These are phyloP conservation scores for Agrypnia vestita DNA, from an alignment of 1,140 invertebrate genomes.

Conservation along the genomic window DNA sequence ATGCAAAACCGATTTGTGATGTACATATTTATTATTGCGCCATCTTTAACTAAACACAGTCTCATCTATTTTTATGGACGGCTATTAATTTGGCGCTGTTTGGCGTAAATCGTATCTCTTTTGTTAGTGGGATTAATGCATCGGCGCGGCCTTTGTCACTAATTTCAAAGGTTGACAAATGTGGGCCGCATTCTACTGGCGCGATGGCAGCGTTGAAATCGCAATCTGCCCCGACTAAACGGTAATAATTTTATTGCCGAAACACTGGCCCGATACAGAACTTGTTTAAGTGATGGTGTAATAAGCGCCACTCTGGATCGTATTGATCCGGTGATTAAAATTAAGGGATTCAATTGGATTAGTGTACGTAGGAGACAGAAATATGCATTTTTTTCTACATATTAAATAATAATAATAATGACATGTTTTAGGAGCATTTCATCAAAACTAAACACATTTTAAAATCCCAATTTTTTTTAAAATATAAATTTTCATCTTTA, in stretches of 20 bases:
- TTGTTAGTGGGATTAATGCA: conserved; percentile 52
- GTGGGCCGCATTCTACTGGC: conserved; percentile 45
- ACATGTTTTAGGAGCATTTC: too few species aligned
- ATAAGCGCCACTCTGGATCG: not conserved
- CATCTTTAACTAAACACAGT: conserved; percentile 49
- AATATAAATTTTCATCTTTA: too few species aligned
- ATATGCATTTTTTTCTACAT: too few species aligned
- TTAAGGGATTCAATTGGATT: too few species aligned
- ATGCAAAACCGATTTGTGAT: conserved; percentile 36
- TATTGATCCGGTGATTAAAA: too few species aligned
- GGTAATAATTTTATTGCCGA: conserved; percentile 36
- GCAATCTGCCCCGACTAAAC: conserved; percentile 45
- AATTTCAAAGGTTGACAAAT: conserved; percentile 61
- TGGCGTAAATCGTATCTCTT: conserved; percentile 44
- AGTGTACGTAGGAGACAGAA: too few species aligned
- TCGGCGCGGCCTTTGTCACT: conserved; percentile 55
- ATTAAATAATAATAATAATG: too few species aligned
- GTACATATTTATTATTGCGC: conserved; percentile 51
- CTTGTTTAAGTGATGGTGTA: conserved; percentile 13
- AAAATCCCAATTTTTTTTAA: too few species aligned
- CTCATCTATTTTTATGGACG: conserved; percentile 53
- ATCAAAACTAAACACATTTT: too few species aligned
- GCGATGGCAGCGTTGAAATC: not conserved
- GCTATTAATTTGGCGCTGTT: conserved; percentile 46
- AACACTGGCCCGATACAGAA: conserved; percentile 12